Base-by-base conservation (phyloP, 2,888 invertebrate genomes). In the Hemithea aestivaria region DNA sequence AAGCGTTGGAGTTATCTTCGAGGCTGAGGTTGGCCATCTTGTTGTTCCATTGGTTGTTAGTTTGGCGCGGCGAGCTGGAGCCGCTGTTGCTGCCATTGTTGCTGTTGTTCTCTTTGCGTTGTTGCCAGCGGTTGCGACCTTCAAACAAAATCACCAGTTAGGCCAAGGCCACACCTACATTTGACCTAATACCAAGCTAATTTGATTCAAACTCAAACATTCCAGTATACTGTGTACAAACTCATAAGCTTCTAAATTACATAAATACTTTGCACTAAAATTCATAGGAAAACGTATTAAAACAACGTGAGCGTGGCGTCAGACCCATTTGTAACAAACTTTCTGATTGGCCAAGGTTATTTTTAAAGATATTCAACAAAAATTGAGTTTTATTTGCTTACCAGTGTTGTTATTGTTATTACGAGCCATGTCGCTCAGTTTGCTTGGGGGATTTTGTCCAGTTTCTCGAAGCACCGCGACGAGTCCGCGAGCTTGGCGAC, bases 401-500 rank as follows among this genome's bases (percentile, higher is more conserved):
- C 85, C 83, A 29, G 83, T 87, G 53, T 72, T 89, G 49, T 67
- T 89, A 56, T 78, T 89, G 58, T 71, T 60, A 89, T 89, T 63
- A 73, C 88, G 62, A 75, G 93, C 93, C 81, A 96, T 84, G 51
- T 96, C 95, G 28, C 89, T 81, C n/a, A 97, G 85, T 60, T 93
- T 92, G 0, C 92, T 91, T 38, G 95, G 94, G 8, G 97, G 93
- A 21, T 89, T 90, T 71, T 98, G 98, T 1, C 96, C 96, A 16
- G 98, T 97, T 79, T 99, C 98, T 54, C 94, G 92, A 27, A 99
- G 84, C 1, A 98, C 97, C 12, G 95, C 93, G 35, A 99, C 92
- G 48, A 99, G 83, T 63, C 97, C 97, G 51, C 94, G 93, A 0
- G 98, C 97, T 73, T 98, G 97, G 44, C 96, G 92, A 20, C 93